Percentiles rank a stretch among this genome's conserved stretches.
Conservation (phyloP, 2,797 vertebrate genomes). For the Hirundo rustica region DNA sequence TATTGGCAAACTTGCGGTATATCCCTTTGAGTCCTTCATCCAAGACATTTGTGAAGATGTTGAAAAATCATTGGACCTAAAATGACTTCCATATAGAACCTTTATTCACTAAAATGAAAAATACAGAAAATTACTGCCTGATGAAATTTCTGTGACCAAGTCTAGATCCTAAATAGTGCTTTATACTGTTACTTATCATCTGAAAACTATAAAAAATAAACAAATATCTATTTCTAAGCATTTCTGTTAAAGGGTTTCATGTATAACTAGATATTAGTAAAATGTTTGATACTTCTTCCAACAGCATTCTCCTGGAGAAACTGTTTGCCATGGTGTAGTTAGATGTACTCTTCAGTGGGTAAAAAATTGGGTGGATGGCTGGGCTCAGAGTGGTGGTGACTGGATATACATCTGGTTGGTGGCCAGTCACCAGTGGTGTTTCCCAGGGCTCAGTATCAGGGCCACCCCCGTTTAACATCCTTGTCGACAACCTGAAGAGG, state of each 20-base stretch:
- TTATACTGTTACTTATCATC: not conserved
- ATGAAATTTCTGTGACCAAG: not conserved
- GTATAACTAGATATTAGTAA: not conserved
- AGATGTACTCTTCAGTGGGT: not conserved
- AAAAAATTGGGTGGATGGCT: not conserved
- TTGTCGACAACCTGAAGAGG: rapidly evolving
- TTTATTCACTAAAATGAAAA: not conserved
- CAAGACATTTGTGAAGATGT: not conserved
- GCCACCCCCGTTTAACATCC: not conserved
- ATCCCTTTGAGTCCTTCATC: not conserved
- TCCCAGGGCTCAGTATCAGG: not conserved
- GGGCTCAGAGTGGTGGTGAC: too few species aligned
- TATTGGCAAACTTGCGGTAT: rapidly evolving
- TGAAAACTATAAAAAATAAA: not conserved
- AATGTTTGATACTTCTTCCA: not conserved
- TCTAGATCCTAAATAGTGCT: not conserved
- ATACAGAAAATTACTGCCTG: not conserved
- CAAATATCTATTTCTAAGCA: not conserved
- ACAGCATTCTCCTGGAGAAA: not conserved
- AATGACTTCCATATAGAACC: not conserved
- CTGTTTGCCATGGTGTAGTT: not conserved
- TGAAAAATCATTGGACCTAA: not conserved
- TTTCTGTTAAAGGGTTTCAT: not conserved
- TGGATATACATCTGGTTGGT: not conserved
- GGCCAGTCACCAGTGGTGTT: too few species aligned